These are phyloP conservation scores for Rhegmatorhina hoffmannsi DNA, from an alignment of 2,113 vertebrate genomes.

Conservation along the genomic window DNA sequence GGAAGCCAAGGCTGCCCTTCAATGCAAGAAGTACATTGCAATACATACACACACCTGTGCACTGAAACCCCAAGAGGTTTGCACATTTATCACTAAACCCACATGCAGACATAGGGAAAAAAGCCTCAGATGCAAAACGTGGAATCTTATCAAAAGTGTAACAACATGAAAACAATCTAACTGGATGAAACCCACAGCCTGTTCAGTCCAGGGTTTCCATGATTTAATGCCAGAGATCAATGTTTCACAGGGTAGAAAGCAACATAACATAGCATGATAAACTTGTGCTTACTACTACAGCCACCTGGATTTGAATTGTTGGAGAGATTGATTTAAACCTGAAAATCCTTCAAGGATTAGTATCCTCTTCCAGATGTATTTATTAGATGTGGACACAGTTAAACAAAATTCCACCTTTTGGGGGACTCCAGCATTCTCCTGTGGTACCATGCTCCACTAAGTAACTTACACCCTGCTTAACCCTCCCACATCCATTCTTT, in stretches of 20 bases:
- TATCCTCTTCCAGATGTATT: background rate
- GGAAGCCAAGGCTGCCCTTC: background rate
- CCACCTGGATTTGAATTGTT: accelerated
- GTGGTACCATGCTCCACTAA: background rate
- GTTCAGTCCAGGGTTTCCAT: background rate
- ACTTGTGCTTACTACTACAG: background rate
- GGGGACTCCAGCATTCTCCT: background rate
- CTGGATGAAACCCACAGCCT: background rate
- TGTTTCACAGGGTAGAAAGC: background rate
- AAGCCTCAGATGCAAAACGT: background rate
- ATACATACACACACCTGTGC: background rate
- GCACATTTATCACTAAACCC: background rate
- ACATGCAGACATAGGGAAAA: background rate
- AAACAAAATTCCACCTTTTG: background rate
- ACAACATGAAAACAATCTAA: background rate
- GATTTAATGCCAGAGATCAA: background rate
- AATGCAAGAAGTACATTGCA: background rate
- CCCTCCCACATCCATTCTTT: background rate
- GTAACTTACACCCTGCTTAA: background rate
- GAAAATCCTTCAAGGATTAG: background rate
- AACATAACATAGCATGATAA: accelerated
- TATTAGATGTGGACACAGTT: background rate
- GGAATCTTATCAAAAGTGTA: background rate
- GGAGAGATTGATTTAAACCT: background rate
- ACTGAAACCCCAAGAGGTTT: background rate